Percentiles rank a stretch among this genome's conserved stretches.
Conservation (phyloP, 1,140 invertebrate genomes). For the Drosophila neocordata region DNA sequence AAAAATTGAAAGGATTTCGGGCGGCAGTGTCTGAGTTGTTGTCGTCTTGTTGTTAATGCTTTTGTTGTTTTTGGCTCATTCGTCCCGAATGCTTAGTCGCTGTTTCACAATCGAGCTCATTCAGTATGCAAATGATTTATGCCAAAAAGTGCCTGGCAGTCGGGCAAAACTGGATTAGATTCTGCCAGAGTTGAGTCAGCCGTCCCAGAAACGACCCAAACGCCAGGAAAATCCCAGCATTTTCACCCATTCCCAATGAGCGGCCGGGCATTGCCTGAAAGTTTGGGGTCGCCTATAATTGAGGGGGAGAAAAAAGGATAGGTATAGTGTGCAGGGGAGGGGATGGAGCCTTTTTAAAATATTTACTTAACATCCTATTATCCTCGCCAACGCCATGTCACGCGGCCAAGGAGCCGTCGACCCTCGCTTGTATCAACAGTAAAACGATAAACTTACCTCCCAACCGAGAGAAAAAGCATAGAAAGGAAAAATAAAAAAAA, state of each 20-base stretch:
- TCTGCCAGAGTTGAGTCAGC: slow-evolving; percentile 61
- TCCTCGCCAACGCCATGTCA: slow-evolving; percentile 59
- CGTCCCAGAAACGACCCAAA: slow-evolving; percentile 7
- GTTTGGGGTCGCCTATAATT: slow-evolving; percentile 58
- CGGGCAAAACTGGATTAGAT: slow-evolving; percentile 75
- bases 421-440: slow-evolving; percentile 77
- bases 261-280: slow-evolving; percentile 57
- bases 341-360: slow-evolving; percentile 64
- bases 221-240: not conserved
- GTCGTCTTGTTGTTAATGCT: slow-evolving; percentile 37
- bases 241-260: slow-evolving; percentile 48
- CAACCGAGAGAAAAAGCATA: slow-evolving; percentile 27
- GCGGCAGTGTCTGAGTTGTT: slow-evolving; percentile 18
- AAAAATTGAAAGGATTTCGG: slow-evolving; percentile 82
- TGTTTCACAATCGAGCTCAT: slow-evolving; percentile 62
- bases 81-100: slow-evolving; percentile 73
- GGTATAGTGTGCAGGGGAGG: not conserved
- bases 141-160: slow-evolving; percentile 71
- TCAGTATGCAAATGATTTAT: slow-evolving; percentile 83
- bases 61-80: slow-evolving; percentile 54
- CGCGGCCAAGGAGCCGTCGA: slow-evolving; percentile 51
- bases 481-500: slow-evolving; percentile 51
- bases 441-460: slow-evolving; percentile 78
- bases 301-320: slow-evolving; percentile 1
- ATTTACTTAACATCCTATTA: slow-evolving; percentile 81